Evolutionary conservation across 2,113 vertebrate species (phyloP).

Genomic region (Channa maculata): DNA sequence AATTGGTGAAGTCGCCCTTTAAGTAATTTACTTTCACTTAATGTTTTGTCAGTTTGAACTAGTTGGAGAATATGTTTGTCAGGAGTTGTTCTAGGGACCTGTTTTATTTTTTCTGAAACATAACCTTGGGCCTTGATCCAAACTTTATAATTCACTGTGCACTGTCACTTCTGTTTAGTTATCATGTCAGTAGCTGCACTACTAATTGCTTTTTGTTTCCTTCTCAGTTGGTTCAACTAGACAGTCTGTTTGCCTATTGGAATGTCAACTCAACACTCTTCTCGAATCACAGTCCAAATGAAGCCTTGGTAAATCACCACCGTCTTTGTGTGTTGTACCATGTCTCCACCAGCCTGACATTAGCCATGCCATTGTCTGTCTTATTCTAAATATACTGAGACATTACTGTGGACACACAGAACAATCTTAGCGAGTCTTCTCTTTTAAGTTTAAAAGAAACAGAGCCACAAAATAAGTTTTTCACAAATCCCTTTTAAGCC

Average conservation of each 20-base stretch:
- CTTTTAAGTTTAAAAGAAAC: background rate
- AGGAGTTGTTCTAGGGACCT: background rate
- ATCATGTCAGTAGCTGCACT: background rate
- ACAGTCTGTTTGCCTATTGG: constrained; percentile 98
- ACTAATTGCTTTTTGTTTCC: constrained; percentile 41
- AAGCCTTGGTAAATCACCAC: constrained; percentile 89
- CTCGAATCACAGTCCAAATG: constrained; percentile 84
- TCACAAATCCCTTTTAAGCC: background rate
- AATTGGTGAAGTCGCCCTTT: too few species aligned
- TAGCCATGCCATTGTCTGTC: background rate
- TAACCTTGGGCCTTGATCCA: background rate
- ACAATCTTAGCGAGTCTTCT: background rate
- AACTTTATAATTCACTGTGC: background rate
- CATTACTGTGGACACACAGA: background rate
- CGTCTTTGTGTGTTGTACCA: background rate
- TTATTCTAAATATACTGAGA: background rate
- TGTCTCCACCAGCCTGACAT: background rate
- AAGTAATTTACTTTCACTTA: too few species aligned
- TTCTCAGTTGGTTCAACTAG: constrained; percentile 90
- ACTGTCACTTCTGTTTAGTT: background rate
- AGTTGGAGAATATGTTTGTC: background rate
- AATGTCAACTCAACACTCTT: constrained; percentile 94
- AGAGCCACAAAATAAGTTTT: background rate
- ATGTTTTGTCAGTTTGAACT: too few species aligned
- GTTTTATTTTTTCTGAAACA: background rate